Percentiles rank a stretch among this genome's conserved stretches.
Conservation (phyloP, 2,113 vertebrate species). For the Hiodon alosoides region DNA sequence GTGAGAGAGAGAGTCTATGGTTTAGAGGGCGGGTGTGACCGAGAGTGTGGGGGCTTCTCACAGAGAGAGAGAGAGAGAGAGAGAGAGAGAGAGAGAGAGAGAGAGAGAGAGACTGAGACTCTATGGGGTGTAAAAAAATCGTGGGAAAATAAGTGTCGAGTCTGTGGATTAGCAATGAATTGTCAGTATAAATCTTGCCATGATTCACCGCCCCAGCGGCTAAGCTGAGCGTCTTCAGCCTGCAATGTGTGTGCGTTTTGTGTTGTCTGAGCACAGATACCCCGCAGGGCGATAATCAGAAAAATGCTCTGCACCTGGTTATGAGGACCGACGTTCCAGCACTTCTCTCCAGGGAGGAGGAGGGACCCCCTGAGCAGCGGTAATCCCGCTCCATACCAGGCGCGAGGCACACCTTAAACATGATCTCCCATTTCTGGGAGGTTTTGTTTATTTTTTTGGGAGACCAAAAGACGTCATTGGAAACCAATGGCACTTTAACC, state of each 20-base stretch:
- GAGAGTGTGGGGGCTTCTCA: too few species aligned
- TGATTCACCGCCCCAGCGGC: not conserved
- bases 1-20: too few species aligned
- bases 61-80: not conserved
- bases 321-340: not conserved
- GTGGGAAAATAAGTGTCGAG: conserved; percentile 14
- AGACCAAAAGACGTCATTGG: too few species aligned
- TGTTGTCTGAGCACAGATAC: conserved; percentile 2
- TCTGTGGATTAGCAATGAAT: conserved; percentile 13
- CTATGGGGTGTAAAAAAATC: conserved; percentile 10
- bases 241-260: not conserved
- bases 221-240: not conserved
- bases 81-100: not conserved
- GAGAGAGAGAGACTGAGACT: not conserved
- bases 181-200: not conserved
- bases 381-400: not conserved
- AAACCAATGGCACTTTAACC: too few species aligned
- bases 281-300: conserved; percentile 10
- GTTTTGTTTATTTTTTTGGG: too few species aligned
- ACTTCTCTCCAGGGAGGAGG: not conserved
- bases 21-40: too few species aligned
- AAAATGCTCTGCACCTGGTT: not conserved
- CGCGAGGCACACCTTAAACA: too few species aligned
- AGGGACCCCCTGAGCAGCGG: not conserved
- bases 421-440: too few species aligned